Conservation (phyloP, 2,113 vertebrate genomes). For the Triplophysa siluroides region DNA sequence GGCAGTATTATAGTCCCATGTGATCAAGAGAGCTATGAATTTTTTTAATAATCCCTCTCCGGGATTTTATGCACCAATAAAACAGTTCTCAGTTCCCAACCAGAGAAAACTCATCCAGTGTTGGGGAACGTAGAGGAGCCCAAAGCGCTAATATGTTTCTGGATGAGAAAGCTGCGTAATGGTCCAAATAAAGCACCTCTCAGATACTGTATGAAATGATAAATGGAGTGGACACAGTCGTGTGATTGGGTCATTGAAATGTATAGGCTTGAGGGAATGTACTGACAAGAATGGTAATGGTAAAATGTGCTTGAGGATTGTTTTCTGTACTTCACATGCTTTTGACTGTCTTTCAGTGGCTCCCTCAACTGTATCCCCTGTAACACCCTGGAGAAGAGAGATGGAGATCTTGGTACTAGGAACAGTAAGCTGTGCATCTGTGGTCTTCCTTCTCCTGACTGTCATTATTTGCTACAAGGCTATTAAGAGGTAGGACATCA, state of each 20-base stretch:
- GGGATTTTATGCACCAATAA: conserved; percentile 45
- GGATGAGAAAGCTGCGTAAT: conserved; percentile 47
- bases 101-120: conserved; percentile 47
- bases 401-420: conserved; percentile 72
- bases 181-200: conserved; percentile 46
- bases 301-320: neutral
- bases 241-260: conserved; percentile 13
- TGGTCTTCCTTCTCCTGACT: conserved; percentile 81
- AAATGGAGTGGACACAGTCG: conserved; percentile 30
- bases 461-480: conserved; percentile 90
- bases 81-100: conserved; percentile 40
- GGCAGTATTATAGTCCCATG: conserved; percentile 9
- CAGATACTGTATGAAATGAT: conserved; percentile 22
- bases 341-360: conserved; percentile 69
- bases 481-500: conserved; percentile 83
- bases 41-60: conserved; percentile 40
- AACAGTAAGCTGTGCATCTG: conserved; percentile 78
- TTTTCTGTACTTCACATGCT: neutral
- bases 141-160: conserved; percentile 45
- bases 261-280: conserved; percentile 38
- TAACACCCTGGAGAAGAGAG: conserved; percentile 83
- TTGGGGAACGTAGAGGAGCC: conserved; percentile 29
- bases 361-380: conserved; percentile 74
- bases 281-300: neutral
- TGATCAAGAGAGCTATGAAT: conserved; percentile 38